phyloP scores from a whole-genome alignment of 2,113 vertebrate species.

The zebrafish (Danio rerio) region GRCz12tu NC_133194.1:45231001-45231500 shows the following conservation, averaged over 20 bases:
- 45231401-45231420: constrained; percentile 3
- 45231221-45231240: not conserved
- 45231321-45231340: constrained; percentile 30
- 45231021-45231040: not conserved
- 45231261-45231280: constrained; percentile 21
- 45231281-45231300: constrained; percentile 6
- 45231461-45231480: not conserved
- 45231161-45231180: not conserved
- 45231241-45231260: not conserved
- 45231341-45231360: constrained; percentile 7
- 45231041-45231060: not conserved
- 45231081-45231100: not conserved
- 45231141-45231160: not conserved
- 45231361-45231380: not conserved
- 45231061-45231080: not conserved
- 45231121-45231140: not conserved
- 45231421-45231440: constrained; percentile 22
- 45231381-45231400: constrained; percentile 14
- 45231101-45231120: not conserved
- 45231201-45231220: not conserved
- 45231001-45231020: not conserved
- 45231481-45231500: too few species aligned
- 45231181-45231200: not conserved
- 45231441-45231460: not conserved
- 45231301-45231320: constrained; percentile 43